Evolutionary conservation across 2,113 vertebrate species (phyloP).

Genomic region (Sterna hirundo): DNA sequence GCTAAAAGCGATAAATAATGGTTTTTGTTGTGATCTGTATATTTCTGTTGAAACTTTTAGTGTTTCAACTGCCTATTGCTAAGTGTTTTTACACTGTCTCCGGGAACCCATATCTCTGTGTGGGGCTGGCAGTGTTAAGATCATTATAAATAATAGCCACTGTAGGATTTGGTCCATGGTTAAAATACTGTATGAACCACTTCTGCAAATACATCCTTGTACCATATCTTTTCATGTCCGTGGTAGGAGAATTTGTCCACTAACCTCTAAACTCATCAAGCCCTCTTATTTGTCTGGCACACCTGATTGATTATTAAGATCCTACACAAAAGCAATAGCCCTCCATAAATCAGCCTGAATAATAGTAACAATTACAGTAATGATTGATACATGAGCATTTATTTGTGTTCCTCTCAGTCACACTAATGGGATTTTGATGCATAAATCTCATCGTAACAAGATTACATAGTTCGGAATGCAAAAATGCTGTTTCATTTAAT

Average conservation of each 20-base stretch:
- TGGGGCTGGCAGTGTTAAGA: neutral
- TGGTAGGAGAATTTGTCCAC: neutral
- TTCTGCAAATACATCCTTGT: neutral
- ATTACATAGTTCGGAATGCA: neutral
- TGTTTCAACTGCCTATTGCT: neutral
- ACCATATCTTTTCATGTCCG: neutral
- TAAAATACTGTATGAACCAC: neutral
- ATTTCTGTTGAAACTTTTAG: neutral
- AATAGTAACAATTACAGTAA: slow-evolving; percentile 36
- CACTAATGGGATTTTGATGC: slow-evolving; percentile 15
- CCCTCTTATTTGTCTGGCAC: neutral
- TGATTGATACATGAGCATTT: slow-evolving; percentile 32
- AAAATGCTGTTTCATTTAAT: neutral
- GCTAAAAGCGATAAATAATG: neutral
- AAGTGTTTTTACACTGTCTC: neutral
- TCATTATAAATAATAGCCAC: neutral
- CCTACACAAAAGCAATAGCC: neutral
- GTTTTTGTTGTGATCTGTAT: neutral
- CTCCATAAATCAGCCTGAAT: slow-evolving; percentile 30
- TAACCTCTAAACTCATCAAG: neutral
- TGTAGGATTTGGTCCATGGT: neutral
- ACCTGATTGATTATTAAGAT: slow-evolving; percentile 11
- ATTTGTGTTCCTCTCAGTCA: slow-evolving; percentile 18
- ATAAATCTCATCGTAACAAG: neutral
- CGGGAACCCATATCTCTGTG: neutral